Percentiles rank a stretch among this genome's conserved stretches.
phyloP scores from a whole-genome alignment of 2,113 vertebrate species.

The Sturnus vulgaris region DNA sequence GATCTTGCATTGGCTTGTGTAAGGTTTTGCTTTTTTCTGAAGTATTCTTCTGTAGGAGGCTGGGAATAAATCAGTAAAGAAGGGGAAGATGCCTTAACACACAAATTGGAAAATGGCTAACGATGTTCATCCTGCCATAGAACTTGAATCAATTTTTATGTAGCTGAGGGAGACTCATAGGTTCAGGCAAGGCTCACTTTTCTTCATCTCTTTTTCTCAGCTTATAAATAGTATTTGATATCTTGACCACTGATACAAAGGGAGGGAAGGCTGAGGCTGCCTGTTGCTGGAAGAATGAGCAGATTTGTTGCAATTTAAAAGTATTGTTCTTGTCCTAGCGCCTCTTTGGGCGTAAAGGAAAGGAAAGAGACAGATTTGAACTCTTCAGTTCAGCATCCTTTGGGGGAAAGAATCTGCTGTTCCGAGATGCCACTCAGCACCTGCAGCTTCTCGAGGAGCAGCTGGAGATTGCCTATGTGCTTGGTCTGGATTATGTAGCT shows the following conservation, averaged over 20 bases:
- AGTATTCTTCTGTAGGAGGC: not conserved
- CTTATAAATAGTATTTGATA: not conserved
- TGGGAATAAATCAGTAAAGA: not conserved
- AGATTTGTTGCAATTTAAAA: not conserved
- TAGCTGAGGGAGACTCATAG: not conserved
- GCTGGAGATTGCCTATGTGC: constrained; percentile 79
- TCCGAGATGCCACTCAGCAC: constrained; percentile 79
- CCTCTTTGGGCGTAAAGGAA: constrained; percentile 80
- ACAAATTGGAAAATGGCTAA: not conserved
- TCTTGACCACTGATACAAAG: not conserved
- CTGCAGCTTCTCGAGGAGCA: constrained; percentile 74
- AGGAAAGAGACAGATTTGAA: constrained; percentile 76
- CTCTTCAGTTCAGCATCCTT: constrained; percentile 80
- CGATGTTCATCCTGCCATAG: not conserved
- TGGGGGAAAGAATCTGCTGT: constrained; percentile 81
- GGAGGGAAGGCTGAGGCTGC: not conserved
- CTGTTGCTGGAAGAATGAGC: not conserved
- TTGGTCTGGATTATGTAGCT: constrained; percentile 86
- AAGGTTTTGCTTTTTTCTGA: not conserved
- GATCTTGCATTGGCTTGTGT: not conserved
- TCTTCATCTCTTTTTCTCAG: not conserved
- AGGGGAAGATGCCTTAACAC: not conserved
- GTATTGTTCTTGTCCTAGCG: constrained; percentile 58
- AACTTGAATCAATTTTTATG: not conserved
- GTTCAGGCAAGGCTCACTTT: not conserved